Base-by-base conservation (phyloP, 2,797 vertebrate genomes). In the Phoebastria nigripes region DNA sequence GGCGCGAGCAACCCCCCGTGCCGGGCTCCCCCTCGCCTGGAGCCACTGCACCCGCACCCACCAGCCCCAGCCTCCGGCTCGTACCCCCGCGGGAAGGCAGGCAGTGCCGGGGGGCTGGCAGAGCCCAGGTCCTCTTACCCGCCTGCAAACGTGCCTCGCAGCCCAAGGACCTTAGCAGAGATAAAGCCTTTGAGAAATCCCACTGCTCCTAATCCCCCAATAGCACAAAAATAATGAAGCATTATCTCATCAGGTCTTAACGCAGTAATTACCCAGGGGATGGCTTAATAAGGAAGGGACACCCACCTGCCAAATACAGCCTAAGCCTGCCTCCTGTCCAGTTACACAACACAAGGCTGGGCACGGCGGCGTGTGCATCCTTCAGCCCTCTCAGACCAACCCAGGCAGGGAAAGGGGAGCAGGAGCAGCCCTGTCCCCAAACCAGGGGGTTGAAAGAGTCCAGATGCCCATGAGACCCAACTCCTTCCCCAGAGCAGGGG, bases 111-210 rank as follows among this genome's bases (percentile, higher is more conserved):
- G 21, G 67, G 56, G 46, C 29, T 56, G 52, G 31, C 74, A 58
- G 28, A 86, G 72, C 84, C 62, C 71, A 5, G 26, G 44, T 47
- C 69, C 71, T 49, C 82, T 67, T 21, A 46, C 72, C 84, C 9
- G 0, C 76, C 72, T 41, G 76, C 44, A 9, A 92, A 88, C 31
- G 58, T 55, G 87, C 47, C 21, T 19, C 2, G 7, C 72, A 47
- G 61, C 77, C 72, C 79, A 46, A 29, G 63, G 62, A 62, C 41
- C 76, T 41, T 47, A 94, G 79, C 51, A 4, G n/a, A 61, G 87
- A 90, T 91, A 94, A 97, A 95, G 91, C 93, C 54, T 41, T 63
- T n/a, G 89, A 96, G 90, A 96, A 96, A 96, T 95, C 96, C 95
- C 87, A 15, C 91, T 74, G 92, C 94, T 71, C 83, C 93, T 96